phyloP scores from a whole-genome alignment of 2,797 vertebrate species.

The Myiotriccus ornatus region DNA sequence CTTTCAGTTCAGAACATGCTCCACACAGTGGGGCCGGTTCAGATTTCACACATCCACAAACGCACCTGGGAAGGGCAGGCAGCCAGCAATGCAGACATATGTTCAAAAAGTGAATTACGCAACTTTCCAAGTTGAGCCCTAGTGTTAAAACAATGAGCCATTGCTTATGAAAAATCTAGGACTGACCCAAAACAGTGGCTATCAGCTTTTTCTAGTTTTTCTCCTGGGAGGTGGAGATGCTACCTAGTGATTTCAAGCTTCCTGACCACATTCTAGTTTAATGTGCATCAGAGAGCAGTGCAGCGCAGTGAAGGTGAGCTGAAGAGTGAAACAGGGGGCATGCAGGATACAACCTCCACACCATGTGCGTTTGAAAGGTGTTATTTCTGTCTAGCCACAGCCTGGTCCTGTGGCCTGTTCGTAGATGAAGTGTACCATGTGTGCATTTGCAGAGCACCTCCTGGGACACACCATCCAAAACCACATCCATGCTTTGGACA shows the following conservation, averaged over 20 bases:
- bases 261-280: not conserved
- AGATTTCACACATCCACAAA: not conserved
- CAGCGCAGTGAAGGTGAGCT: not conserved
- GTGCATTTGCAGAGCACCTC: not conserved
- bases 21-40: not conserved
- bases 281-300: not conserved
- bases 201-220: not conserved
- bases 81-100: not conserved
- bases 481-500: accelerated
- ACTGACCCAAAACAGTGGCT: not conserved
- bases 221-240: not conserved
- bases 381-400: not conserved
- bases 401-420: accelerated
- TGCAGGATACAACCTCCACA: not conserved
- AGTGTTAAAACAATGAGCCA: not conserved
- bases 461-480: not conserved
- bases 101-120: not conserved
- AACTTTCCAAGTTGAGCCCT: not conserved
- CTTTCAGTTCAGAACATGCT: not conserved
- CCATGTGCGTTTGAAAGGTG: accelerated
- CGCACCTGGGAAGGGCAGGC: not conserved
- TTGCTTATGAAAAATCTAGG: not conserved
- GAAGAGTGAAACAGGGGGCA: not conserved
- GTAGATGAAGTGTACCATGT: accelerated
- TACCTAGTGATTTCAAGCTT: not conserved